Conservation (phyloP, 1,140 invertebrate genomes). For the Drosophila funebris region DNA sequence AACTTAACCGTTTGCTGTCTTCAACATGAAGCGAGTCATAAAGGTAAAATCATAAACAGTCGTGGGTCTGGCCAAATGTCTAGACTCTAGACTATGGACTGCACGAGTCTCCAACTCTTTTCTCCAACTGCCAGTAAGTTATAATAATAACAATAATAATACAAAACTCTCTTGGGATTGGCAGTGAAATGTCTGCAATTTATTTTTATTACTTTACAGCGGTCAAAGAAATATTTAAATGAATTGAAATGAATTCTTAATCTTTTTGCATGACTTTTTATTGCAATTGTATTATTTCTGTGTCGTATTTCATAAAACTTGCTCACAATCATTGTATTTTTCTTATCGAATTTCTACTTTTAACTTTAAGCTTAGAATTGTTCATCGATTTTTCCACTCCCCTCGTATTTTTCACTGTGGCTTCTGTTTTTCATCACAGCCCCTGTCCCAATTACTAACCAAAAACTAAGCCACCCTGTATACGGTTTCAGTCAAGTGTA, state of each 20-base stretch:
- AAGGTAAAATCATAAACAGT: slow-evolving; percentile 73
- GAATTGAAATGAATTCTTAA: not conserved
- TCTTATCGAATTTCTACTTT: not conserved
- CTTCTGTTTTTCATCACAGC: slow-evolving; percentile 3
- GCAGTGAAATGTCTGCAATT: slow-evolving; percentile 18
- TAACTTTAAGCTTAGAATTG: too few species aligned
- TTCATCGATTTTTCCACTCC: not conserved
- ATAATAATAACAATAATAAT: slow-evolving; percentile 33
- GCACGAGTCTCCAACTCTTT: slow-evolving; percentile 10
- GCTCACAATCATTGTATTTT: not conserved
- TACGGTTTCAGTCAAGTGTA: slow-evolving; percentile 10
- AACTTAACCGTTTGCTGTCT: slow-evolving; percentile 56
- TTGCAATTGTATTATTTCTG: not conserved
- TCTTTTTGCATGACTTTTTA: too few species aligned
- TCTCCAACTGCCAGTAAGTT: slow-evolving; percentile 6
- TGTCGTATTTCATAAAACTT: too few species aligned
- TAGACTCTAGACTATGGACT: slow-evolving; percentile 57
- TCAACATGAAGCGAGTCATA: slow-evolving; percentile 37
- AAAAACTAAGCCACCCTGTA: slow-evolving; percentile 36
- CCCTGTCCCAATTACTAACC: not conserved
- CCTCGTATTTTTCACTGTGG: not conserved
- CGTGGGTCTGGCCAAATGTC: slow-evolving; percentile 39
- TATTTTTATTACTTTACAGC: slow-evolving; percentile 14
- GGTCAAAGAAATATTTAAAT: slow-evolving; percentile 17
- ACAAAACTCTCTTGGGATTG: slow-evolving; percentile 27